Evolutionary conservation across 2,888 invertebrate species (phyloP).

Genomic region (Eurois occulta): DNA sequence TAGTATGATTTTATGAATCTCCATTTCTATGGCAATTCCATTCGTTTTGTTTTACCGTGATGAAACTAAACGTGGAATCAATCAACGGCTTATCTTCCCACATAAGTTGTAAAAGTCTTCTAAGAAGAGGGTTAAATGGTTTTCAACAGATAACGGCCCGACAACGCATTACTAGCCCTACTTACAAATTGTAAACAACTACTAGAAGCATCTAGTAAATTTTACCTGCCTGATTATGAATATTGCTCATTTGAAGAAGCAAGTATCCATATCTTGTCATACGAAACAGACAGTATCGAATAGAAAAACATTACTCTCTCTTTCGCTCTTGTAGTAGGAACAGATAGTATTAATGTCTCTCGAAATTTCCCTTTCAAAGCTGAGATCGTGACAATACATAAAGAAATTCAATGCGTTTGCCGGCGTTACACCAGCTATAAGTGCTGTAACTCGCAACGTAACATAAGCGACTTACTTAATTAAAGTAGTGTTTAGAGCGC

Average conservation of each 20-base stretch:
- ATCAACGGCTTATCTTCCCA: constrained; percentile 62
- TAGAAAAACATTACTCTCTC: constrained; percentile 19
- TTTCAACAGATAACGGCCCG: constrained; percentile 50
- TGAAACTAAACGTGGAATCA: constrained; percentile 58
- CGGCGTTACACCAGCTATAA: constrained; percentile 47
- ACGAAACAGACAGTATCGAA: neutral
- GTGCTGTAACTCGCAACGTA: constrained; percentile 44
- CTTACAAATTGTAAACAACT: constrained; percentile 46
- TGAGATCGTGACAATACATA: constrained; percentile 44
- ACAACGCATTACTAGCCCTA: constrained; percentile 48
- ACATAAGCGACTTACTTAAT: constrained; percentile 78
- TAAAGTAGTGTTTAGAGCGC: constrained; percentile 84
- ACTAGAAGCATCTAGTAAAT: constrained; percentile 40
- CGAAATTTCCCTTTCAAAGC: constrained; percentile 42
- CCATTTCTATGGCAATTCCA: constrained; percentile 34
- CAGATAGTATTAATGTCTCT: constrained; percentile 27
- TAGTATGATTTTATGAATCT: constrained; percentile 29
- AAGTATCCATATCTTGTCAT: neutral
- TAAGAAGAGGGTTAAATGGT: constrained; percentile 57
- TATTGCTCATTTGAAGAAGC: constrained; percentile 1
- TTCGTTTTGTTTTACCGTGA: constrained; percentile 51
- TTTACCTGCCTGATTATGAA: constrained; percentile 31
- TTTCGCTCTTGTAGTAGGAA: constrained; percentile 4
- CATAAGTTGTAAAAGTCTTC: constrained; percentile 60
- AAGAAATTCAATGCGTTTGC: constrained; percentile 44